phyloP scores from a whole-genome alignment of 2,797 vertebrate species.

The Ceryle rudis region DNA sequence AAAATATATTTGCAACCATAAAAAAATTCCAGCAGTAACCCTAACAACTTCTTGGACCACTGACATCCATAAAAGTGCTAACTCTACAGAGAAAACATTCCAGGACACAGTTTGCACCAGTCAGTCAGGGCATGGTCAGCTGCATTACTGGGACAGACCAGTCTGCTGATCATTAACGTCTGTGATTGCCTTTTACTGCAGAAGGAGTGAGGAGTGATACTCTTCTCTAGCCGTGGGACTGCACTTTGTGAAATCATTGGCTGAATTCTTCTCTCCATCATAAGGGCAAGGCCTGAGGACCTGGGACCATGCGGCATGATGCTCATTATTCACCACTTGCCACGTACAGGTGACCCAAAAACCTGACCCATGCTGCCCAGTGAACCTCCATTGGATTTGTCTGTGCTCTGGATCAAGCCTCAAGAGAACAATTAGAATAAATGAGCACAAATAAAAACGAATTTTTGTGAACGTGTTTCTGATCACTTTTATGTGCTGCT shows the following conservation, averaged over 20 bases:
- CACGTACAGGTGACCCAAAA: background rate
- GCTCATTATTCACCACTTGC: constrained; percentile 23
- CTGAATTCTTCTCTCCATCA: background rate
- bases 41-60: background rate
- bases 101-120: background rate
- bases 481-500: background rate
- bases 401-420: background rate
- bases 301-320: background rate
- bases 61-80: background rate
- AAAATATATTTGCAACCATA: background rate
- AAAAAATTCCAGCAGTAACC: background rate
- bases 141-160: background rate
- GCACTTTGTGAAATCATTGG: background rate
- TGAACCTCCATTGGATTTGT: background rate
- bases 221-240: background rate
- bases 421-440: constrained; percentile 14
- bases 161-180: background rate
- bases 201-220: background rate
- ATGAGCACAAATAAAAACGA: background rate
- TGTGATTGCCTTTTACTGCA: background rate
- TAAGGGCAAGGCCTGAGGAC: background rate
- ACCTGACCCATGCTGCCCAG: background rate
- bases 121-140: background rate
- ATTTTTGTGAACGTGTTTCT: background rate
- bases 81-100: background rate